Base-by-base conservation (phyloP, 2,888 invertebrate genomes). In the Ditula angustiorana region DNA sequence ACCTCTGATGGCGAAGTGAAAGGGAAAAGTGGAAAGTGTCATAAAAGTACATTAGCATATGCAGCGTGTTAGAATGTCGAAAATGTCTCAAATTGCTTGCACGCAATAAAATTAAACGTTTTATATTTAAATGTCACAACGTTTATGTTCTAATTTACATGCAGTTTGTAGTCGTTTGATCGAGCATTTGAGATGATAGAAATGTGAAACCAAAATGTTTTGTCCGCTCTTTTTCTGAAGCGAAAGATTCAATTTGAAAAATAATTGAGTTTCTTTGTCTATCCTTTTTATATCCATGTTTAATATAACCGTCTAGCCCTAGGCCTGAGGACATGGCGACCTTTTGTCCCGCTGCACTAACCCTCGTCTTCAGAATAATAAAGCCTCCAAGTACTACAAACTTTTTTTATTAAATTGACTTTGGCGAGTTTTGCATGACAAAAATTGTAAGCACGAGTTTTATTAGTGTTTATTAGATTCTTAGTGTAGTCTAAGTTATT, bases 1-100 rank as follows among this genome's bases (percentile, higher is more conserved):
- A 16, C 11, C 37, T 10, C 56, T 56, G 50, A 50, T 57, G 41
- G 11, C 21, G 28, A 37, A 64, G 58, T 53, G 64, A 64, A 59
- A 64, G 64, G 8, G 46, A 52, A 58, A 58, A 63, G 56, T 62
- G 57, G 33, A 63, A 63, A 63, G 57, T 58, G 50, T 46, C 63
- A 44, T 58, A 57, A 23, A 16, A 30, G 46, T 5, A 35, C 47
- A 53, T 64, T 64, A 53, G 64, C 53, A 64, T 64, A 52, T 24
- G 52, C 13, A 37, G 21, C 33, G 61, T 28, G 62, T 44, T 28
- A 35, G 63, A 63, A 58, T 58, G 49, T 50, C 5, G 30, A 33
- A 62, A 57, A 50, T 33, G 50, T 63, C 35, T 33, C 30, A 33
- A 63, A 58, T 44, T 33, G 44, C 30, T 57, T 26, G 50, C 50